These are phyloP conservation scores for Fukomys damarensis DNA, from an alignment of 2,113 vertebrate genomes.

Conservation along the genomic window DNA sequence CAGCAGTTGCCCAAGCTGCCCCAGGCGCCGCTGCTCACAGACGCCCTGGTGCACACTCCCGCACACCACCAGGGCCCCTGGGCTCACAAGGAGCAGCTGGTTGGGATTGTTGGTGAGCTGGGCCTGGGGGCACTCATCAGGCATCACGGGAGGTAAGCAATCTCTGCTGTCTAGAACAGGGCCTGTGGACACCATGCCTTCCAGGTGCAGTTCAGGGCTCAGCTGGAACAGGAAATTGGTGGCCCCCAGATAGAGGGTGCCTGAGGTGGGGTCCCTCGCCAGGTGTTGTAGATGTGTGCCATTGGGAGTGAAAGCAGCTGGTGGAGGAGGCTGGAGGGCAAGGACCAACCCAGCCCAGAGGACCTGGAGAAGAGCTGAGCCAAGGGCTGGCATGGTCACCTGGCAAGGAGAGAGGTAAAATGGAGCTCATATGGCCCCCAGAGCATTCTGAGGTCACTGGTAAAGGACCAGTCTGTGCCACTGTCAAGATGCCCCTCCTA, in stretches of 20 bases:
- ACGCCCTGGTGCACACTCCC: conserved; percentile 97
- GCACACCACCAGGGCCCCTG: conserved; percentile 93
- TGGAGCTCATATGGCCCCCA: not conserved
- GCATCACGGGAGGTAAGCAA: conserved; percentile 94
- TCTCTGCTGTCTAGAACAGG: conserved; percentile 95
- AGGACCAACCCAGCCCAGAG: conserved; percentile 87
- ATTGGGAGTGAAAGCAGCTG: conserved; percentile 88
- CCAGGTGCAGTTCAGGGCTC: conserved; percentile 88
- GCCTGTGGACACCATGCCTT: conserved; percentile 90
- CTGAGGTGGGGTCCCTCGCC: conserved; percentile 89
- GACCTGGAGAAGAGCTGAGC: conserved; percentile 88
- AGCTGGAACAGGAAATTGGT: conserved; percentile 95
- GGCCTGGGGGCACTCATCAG: conserved; percentile 93
- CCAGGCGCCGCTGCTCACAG: conserved; percentile 94
- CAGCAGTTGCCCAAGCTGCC: conserved; percentile 85
- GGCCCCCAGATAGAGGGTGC: conserved; percentile 94
- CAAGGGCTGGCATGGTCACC: conserved; percentile 93
- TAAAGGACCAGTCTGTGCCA: not conserved
- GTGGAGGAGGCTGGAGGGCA: conserved; percentile 81
- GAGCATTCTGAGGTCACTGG: not conserved
- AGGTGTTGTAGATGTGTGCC: conserved; percentile 93
- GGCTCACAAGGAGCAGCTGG: conserved; percentile 94
- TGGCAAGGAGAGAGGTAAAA: conserved; percentile 58
- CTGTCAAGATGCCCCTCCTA: not conserved
- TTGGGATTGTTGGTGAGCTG: conserved; percentile 94